phyloP scores from a whole-genome alignment of 2,113 vertebrate genomes.

The Pholis gunnellus region DNA sequence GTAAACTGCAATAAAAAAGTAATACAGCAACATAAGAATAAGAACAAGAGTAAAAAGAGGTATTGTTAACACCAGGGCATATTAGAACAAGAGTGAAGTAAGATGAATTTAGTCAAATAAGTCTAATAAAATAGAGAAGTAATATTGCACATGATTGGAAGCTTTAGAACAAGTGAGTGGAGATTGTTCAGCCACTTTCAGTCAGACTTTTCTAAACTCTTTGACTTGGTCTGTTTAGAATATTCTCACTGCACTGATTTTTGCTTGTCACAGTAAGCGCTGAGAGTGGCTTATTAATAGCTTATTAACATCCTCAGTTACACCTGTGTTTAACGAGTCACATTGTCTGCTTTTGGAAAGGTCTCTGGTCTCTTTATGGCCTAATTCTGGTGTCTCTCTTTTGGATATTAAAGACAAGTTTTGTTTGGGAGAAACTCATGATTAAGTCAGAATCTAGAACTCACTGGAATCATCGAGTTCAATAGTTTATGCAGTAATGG shows the following conservation, averaged over 20 bases:
- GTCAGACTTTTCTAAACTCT: background rate
- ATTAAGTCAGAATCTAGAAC: slow-evolving; percentile 10
- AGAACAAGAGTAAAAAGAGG: too few species aligned
- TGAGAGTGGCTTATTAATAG: background rate
- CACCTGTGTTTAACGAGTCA: background rate
- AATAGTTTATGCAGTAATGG: slow-evolving; percentile 17
- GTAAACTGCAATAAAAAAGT: too few species aligned
- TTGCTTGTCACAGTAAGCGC: background rate
- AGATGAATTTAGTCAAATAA: too few species aligned
- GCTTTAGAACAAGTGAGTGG: background rate
- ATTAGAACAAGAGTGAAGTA: too few species aligned
- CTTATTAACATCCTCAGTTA: background rate
- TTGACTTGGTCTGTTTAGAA: background rate
- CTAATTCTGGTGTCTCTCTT: background rate
- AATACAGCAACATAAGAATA: too few species aligned
- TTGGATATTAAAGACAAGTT: background rate
- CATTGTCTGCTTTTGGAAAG: background rate
- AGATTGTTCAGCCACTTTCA: background rate
- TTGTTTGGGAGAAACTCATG: background rate
- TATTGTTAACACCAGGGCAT: too few species aligned
- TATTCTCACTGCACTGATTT: background rate
- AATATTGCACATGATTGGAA: background rate
- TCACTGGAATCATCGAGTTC: background rate
- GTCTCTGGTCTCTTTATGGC: background rate
- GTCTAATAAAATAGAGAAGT: too few species aligned